Conservation (phyloP, 2,113 vertebrate species). For the Anseranas semipalmata region DNA sequence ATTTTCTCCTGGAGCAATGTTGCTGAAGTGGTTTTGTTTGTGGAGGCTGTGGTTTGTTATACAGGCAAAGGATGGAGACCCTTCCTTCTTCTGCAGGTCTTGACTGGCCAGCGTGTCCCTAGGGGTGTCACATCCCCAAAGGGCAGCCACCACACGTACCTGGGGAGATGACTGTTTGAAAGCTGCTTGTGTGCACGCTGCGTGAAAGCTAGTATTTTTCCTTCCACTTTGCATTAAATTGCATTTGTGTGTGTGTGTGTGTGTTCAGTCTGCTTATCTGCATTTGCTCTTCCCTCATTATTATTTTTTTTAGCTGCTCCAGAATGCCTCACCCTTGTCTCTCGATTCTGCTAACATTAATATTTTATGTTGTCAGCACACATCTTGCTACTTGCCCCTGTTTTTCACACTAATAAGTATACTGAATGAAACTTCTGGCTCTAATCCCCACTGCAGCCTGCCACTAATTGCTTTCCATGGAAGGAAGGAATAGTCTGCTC, state of each 20-base stretch:
- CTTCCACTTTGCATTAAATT: not conserved
- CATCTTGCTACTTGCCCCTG: constrained; percentile 32
- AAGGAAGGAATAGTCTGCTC: not conserved
- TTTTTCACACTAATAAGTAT: not conserved
- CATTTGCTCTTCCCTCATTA: not conserved
- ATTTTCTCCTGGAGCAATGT: not conserved
- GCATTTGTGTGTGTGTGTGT: not conserved
- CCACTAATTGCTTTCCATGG: constrained; percentile 12
- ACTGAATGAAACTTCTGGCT: not conserved
- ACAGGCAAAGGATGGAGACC: not conserved
- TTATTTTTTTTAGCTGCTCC: not conserved
- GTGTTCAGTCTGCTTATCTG: not conserved
- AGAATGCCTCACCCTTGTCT: not conserved
- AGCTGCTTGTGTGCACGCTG: not conserved
- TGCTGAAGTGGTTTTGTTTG: not conserved
- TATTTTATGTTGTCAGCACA: constrained; percentile 21
- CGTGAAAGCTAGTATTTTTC: not conserved
- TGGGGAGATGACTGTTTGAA: not conserved
- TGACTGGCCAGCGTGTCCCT: not conserved
- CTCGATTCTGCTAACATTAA: not conserved
- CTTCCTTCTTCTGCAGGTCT: not conserved
- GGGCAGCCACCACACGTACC: not conserved
- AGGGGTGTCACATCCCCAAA: not conserved
- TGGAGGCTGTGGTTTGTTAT: not conserved
- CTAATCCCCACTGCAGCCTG: not conserved